phyloP scores from a whole-genome alignment of 2,888 invertebrate genomes.

The Cantharis rustica region DNA sequence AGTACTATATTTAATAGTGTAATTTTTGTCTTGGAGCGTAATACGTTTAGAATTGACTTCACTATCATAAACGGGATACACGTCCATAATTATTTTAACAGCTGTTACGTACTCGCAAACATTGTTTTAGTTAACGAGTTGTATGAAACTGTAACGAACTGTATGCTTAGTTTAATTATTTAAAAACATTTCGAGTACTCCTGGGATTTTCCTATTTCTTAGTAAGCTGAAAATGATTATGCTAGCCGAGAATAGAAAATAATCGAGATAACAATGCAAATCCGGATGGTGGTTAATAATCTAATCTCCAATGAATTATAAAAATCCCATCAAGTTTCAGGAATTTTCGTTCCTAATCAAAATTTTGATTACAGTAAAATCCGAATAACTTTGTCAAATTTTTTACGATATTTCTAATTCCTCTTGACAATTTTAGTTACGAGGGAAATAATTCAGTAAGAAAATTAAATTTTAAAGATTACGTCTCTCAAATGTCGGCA shows the following conservation, averaged over 20 bases:
- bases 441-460: too few species aligned
- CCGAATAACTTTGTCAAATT: too few species aligned
- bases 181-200: not conserved
- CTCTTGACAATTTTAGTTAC: too few species aligned
- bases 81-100: conserved; percentile 38
- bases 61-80: conserved; percentile 38
- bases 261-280: not conserved
- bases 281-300: not conserved
- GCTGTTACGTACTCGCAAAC: conserved; percentile 32
- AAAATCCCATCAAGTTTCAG: not conserved
- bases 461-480: too few species aligned
- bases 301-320: not conserved
- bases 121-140: conserved; percentile 1
- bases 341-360: not conserved
- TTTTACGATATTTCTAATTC: too few species aligned
- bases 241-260: not conserved
- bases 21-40: conserved; percentile 4
- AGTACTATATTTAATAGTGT: not conserved
- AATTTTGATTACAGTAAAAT: not conserved
- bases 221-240: not conserved
- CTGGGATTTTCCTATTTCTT: not conserved
- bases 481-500: too few species aligned
- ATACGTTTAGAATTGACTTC: conserved; percentile 1
- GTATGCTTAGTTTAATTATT: not conserved
- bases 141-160: not conserved